Evolutionary conservation across 2,888 invertebrate genomes (phyloP), one percentile per base, ranked within the genome.

Genomic region (Strigamia transsilvanica): DNA sequence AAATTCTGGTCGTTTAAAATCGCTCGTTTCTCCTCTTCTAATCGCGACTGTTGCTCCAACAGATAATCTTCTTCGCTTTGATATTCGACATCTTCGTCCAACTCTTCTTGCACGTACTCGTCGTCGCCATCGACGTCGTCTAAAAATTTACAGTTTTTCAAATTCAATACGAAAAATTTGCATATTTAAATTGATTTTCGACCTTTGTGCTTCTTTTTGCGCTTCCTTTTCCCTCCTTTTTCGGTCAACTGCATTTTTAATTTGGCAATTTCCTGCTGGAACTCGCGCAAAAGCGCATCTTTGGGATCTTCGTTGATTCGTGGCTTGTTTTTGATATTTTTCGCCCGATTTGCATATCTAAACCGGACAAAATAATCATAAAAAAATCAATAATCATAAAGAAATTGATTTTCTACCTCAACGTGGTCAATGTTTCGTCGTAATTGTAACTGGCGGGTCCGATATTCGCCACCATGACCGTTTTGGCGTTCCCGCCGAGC

Each of bases 251-350:
- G 86, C 15, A 85, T 84, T 84, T 88, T 89, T 80, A 89, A 85
- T 81, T 87, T 84, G 86, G 93, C 93, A 87, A 98, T 97, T 90
- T 98, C 97, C 84, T 95, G 94, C 88, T 99, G 98, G 89, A 98
- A 97, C 88, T 98, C 96, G 86, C 98, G 91, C 82, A 98, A 90
- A 87, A 99, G 92, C 27, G 99, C 98, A 89, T 99, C 99, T 89
- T 99, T 99, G 51, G 99, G 98, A 91, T 99, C 99, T 89, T 99
- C 99, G 89, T 99, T 99, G 87, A 99, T 96, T 85, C 96, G 93
- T 23, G 99, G 99, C 88, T 97, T 96, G 90, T 99, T 99, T 91
- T 98, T 98, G 86, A 99, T 99, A 85, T 97, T 97, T 90, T 99
- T 99, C 15, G 99, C 99, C 78, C 99, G 91, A 88, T 96, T 97